These are phyloP conservation scores for Tenthredo notha DNA, from an alignment of 2,888 invertebrate genomes.

Conservation along the genomic window DNA sequence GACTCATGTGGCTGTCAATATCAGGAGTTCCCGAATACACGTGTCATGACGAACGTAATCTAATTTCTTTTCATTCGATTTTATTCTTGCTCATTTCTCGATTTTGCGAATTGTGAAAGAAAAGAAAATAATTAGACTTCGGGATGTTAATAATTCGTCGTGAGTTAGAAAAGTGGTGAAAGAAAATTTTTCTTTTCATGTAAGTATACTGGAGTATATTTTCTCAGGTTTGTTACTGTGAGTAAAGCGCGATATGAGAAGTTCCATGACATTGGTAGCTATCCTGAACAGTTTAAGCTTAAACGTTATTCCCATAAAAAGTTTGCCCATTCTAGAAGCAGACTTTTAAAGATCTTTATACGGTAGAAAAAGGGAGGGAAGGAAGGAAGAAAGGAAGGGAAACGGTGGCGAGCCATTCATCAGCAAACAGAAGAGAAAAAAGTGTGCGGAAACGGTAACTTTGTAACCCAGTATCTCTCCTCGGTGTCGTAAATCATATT, in stretches of 20 bases:
- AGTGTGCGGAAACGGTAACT: conserved; percentile 44
- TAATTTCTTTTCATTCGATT: neutral
- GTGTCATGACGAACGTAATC: neutral
- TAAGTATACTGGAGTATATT: neutral
- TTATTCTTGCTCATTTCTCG: neutral
- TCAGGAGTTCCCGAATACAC: neutral
- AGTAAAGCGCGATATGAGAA: neutral
- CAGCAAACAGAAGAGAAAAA: neutral
- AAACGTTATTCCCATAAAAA: conserved; percentile 34
- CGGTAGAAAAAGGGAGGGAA: neutral
- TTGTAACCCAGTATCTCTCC: conserved; percentile 26
- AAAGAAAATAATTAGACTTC: neutral
- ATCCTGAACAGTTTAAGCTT: conserved; percentile 14
- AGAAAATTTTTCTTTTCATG: neutral
- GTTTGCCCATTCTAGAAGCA: conserved; percentile 27
- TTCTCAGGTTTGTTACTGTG: neutral
- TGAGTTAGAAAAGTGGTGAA: neutral
- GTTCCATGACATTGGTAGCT: conserved; percentile 2
- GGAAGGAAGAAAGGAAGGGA: neutral
- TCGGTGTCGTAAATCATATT: conserved; percentile 38
- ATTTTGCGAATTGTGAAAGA: neutral
- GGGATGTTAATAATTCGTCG: neutral
- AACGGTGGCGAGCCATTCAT: conserved; percentile 21
- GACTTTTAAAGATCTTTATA: conserved; percentile 1
- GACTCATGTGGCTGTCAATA: neutral